Conservation (phyloP, 2,888 invertebrate species). For the Eumerus sabulonum region DNA sequence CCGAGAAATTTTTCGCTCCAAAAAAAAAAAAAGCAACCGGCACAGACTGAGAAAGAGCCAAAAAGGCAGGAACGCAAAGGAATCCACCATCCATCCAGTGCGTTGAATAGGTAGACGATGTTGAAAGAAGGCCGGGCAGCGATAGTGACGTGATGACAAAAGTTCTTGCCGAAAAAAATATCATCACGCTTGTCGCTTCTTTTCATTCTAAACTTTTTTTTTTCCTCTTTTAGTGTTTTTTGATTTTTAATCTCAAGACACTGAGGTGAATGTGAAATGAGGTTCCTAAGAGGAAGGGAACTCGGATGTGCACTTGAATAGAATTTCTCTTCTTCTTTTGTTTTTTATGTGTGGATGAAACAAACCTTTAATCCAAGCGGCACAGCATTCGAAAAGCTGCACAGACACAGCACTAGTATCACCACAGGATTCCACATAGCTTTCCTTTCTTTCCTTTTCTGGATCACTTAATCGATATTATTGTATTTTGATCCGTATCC, state of each 20-base stretch:
- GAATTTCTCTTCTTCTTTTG: background rate
- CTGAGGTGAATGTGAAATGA: constrained; percentile 57
- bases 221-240: no score
- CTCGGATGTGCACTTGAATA: constrained; percentile 40
- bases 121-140: no score
- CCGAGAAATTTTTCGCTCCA: constrained; percentile 29
- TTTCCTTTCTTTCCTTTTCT: constrained; percentile 53
- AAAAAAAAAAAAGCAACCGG: background rate
- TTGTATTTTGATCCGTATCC: constrained; percentile 4
- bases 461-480: background rate
- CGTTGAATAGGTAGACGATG: background rate
- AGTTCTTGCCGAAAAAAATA: constrained; percentile 46
- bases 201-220: constrained; percentile 54
- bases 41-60: no score
- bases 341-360: constrained; percentile 25
- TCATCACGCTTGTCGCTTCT: constrained; percentile 64
- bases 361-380: constrained; percentile 76
- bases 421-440: constrained; percentile 75
- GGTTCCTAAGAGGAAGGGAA: constrained; percentile 34
- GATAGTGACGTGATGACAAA: constrained; percentile 26
- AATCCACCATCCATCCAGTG: no score
- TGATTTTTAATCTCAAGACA: constrained; percentile 31
- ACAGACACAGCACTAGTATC: constrained; percentile 72
- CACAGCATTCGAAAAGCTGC: constrained; percentile 74
- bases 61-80: no score